Base-by-base conservation (phyloP, 1,140 invertebrate genomes). In the Nebria ingens region DNA sequence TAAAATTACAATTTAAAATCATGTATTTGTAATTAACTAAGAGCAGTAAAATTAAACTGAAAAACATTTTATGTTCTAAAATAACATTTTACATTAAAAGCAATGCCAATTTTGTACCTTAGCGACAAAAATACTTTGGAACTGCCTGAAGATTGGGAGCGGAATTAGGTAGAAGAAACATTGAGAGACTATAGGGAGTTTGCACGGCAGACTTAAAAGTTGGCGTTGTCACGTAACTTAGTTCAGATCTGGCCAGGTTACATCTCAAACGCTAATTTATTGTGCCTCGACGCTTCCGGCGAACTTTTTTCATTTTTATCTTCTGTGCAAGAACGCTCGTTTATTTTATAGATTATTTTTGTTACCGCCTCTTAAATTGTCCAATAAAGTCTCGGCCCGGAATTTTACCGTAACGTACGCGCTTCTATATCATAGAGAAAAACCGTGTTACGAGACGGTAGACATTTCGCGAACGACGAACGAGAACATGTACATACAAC, bases 341-440 rank as follows among this genome's bases (percentile, higher is more conserved):
- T 45, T 45, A 45, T 45, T 45, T 45, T 45, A 45, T 45, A 45
- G 40, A 45, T 45, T 45, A 45, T 45, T 45, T 45, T 45, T 45
- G 40, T 45, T 45, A 45, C 40, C 40, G 40, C 40, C 40, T 45
- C 40, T 17, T 45, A 45, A 45, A 45, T 45, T 45, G 40, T 45
- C 40, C 40, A 45, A 45, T 45, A 45, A 45, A 45, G 40, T 45
- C 40, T 6, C 6, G 6, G 17, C 3, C 15, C 9, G 40, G 17
- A 45, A 12, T 45, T 45, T 45, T 45, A 9, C 6, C 9, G 3
- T 45, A n/a, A n/a, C n/a, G n/a, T n/a, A n/a, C n/a, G n/a, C 15
- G 17, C 40, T 4, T 17, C 17, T 17, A 45, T 11, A 45, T 17
- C 40, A 45, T 45, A 45, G 40, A 45, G 4, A 6, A n/a, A n/a